Evolutionary conservation across 2,888 invertebrate genomes (phyloP).

Genomic region (Chrysotoxum bicinctum): DNA sequence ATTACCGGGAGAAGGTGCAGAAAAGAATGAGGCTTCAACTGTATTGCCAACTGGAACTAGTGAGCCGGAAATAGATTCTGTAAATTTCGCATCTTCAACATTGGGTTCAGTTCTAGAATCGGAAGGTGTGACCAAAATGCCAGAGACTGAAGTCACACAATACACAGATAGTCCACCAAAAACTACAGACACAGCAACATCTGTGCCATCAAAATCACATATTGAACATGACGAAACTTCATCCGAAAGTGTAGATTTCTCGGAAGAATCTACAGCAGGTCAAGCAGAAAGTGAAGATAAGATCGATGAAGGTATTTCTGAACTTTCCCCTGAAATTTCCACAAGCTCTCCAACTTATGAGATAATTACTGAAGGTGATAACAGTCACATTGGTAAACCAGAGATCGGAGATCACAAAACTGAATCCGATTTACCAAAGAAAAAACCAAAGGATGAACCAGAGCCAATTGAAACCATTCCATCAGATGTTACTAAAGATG

Average conservation of each 20-base stretch:
- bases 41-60: constrained; percentile 26
- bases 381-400: constrained; percentile 32
- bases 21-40: constrained; percentile 42
- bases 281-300: constrained; percentile 64
- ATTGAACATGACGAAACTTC: constrained; percentile 46
- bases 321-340: background rate
- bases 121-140: constrained; percentile 5
- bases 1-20: constrained; percentile 9
- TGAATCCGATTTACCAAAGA: constrained; percentile 14
- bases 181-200: background rate
- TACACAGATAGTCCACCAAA: background rate
- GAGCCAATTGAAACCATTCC: constrained; percentile 45
- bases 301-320: constrained; percentile 27
- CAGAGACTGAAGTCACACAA: constrained; percentile 17
- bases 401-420: constrained; percentile 56
- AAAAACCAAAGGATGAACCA: constrained; percentile 49
- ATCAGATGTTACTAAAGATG: background rate
- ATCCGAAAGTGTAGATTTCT: constrained; percentile 36
- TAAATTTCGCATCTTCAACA: background rate
- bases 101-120: constrained; percentile 14
- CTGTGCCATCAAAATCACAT: constrained; percentile 68
- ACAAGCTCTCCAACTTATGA: constrained; percentile 45
- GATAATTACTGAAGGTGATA: constrained; percentile 48
- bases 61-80: constrained; percentile 29
- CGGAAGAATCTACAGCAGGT: constrained; percentile 48